These are phyloP conservation scores for Acropternis orthonyx DNA, from an alignment of 2,797 vertebrate species.

Conservation along the genomic window DNA sequence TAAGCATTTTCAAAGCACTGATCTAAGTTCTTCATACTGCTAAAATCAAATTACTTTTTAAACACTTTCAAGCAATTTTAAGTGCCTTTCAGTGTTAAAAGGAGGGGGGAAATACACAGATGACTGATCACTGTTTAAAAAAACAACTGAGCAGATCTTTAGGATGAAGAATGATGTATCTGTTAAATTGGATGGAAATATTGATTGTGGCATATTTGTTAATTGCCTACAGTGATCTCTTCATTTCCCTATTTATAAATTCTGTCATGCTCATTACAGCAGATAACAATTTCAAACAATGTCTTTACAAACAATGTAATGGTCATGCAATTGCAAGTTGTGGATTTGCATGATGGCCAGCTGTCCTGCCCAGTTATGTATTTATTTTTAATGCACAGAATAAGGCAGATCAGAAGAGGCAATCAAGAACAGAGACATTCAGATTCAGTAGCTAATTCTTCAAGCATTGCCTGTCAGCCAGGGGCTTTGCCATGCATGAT, in stretches of 20 bases:
- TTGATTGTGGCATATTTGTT: neutral
- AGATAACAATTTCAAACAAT: neutral
- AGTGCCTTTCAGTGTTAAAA: neutral
- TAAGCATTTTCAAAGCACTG: neutral
- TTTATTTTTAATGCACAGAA: neutral
- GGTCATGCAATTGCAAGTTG: neutral
- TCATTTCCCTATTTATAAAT: neutral
- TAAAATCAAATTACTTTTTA: neutral
- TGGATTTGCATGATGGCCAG: neutral
- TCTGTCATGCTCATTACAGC: neutral
- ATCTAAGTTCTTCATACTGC: neutral
- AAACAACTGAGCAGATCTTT: neutral
- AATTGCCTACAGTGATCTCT: neutral
- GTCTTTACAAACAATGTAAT: neutral
- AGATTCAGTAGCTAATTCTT: neutral
- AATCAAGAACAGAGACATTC: neutral
- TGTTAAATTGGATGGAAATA: neutral
- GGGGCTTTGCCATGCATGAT: neutral
- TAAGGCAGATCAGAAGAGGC: neutral
- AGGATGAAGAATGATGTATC: neutral
- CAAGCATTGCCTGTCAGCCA: neutral
- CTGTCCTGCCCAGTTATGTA: neutral
- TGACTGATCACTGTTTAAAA: neutral
- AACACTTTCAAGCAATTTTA: neutral
- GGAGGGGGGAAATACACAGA: neutral